Base-by-base conservation (phyloP, 2,113 vertebrate species). In the Myrmophylax atrothorax region DNA sequence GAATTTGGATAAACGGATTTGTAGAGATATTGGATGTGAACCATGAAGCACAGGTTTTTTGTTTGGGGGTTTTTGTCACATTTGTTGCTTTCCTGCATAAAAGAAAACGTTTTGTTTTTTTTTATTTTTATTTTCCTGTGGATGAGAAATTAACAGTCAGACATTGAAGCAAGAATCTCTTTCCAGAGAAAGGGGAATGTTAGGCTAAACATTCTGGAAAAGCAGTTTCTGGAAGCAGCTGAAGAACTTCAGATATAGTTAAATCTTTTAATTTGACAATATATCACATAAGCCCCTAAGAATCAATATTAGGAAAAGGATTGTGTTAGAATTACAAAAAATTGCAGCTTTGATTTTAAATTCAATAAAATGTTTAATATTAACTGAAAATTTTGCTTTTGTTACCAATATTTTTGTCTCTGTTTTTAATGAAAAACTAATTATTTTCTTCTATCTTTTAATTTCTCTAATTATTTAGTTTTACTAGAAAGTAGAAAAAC, bases 1-100 rank as follows among this genome's bases (percentile, higher is more conserved):
- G 79, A 92, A 92, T 77, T 90, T 87, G 38, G 38, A 76, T 77
- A 86, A 96, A 77, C 26, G n/a, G 77, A 58, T 76, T 87, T 77
- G 42, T 58, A 85, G 47, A 88, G 12, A 70, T 93, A 93, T 56
- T 87, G n/a, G 25, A 95, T 85, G 53, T 79, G 72, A 94, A 72
- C 50, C 64, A 53, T 52, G 50, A 42, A 68, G n/a, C 11, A 3
- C 12, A 67, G 46, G 4, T 4, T 14, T 52, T 35, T 29, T 66
- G 11, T 49, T 47, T 28, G 7, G 3, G 4, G 14, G 14, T 63
- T 66, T 88, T 60, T 56, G 26, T 72, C 56, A 11, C 2, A 60
- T 87, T 56, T 69, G 2, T 83, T 91, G 89, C 28, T 14, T 82
- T 81, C 19, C 37, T 49, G 4, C 4, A 44, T 33, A 56, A 68